A percentile compares a stretch with the other conserved stretches of the same genome.
phyloP scores from a whole-genome alignment of 2,797 vertebrate genomes.

The Karalla daura region DNA sequence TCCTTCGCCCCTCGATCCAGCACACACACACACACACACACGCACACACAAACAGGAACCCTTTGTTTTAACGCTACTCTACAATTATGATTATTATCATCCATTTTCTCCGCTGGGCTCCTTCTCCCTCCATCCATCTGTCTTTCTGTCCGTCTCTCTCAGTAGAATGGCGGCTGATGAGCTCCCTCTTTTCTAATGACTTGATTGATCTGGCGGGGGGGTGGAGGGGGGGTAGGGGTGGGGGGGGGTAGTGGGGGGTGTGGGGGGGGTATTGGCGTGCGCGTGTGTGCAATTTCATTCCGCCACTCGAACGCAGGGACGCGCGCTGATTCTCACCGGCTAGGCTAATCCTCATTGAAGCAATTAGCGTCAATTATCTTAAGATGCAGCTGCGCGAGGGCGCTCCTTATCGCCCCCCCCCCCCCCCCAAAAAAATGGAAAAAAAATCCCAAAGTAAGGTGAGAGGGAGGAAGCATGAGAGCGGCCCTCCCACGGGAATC shows the following conservation, averaged over 20 bases:
- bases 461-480: constrained; percentile 45
- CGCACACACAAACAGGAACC: constrained; percentile 7
- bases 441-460: constrained; percentile 52
- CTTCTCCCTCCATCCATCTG: constrained; percentile 48
- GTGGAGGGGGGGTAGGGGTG: constrained; percentile 8
- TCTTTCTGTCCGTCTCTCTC: constrained; percentile 59
- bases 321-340: constrained; percentile 71
- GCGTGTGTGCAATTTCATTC: constrained; percentile 60
- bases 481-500: constrained; percentile 42
- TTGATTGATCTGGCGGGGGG: constrained; percentile 78
- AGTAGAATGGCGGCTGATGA: constrained; percentile 75
- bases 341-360: constrained; percentile 82
- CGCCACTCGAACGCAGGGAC: constrained; percentile 63
- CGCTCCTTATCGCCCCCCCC: constrained; percentile 46
- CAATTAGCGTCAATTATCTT: constrained; percentile 83
- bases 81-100: constrained; percentile 68
- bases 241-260: not conserved
- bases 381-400: constrained; percentile 77
- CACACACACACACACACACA: not conserved
- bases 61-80: constrained; percentile 49
- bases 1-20: constrained; percentile 4
- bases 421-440: too few species aligned
- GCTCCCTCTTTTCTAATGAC: constrained; percentile 74
- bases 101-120: constrained; percentile 47
- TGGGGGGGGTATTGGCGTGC: constrained; percentile 2